A percentile compares a stretch with the other conserved stretches of the same genome.
Conservation (phyloP, 2,113 vertebrate species). For the Cochlearius cochlearius region DNA sequence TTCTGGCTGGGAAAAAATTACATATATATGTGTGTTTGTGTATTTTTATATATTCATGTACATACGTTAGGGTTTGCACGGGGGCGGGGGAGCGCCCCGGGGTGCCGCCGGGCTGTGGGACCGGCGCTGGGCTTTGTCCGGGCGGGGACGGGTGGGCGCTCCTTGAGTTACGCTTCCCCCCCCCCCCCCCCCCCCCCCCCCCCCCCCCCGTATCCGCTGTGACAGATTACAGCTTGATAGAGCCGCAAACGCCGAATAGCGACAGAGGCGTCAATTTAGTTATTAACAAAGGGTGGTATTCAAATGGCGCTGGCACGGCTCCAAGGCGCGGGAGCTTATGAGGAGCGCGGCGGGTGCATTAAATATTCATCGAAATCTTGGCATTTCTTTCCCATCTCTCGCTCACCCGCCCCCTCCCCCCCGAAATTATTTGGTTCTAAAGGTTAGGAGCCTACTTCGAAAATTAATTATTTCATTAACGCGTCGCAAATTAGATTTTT, state of each 20-base stretch:
- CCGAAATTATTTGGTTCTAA: background rate
- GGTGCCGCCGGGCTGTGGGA: background rate
- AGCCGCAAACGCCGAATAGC: background rate
- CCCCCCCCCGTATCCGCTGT: background rate
- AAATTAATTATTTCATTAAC: background rate
- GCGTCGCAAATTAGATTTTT: background rate
- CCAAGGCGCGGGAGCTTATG: slow-evolving; percentile 47
- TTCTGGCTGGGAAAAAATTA: background rate
- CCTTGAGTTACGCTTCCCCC: background rate
- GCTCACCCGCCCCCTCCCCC: background rate
- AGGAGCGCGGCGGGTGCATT: background rate
- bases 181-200: too few species aligned
- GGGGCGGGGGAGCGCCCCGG: rapidly evolving
- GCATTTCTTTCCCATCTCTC: background rate
- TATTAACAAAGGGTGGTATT: slow-evolving; percentile 65
- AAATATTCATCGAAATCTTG: slow-evolving; percentile 46
- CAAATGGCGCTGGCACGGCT: slow-evolving; percentile 35
- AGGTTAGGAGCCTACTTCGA: background rate
- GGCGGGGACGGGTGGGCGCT: background rate
- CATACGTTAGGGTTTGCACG: rapidly evolving
- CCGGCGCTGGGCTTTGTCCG: background rate
- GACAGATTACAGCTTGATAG: slow-evolving; percentile 20
- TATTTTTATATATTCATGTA: rapidly evolving
- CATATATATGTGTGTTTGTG: rapidly evolving
- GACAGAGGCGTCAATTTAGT: background rate